phyloP scores from a whole-genome alignment of 1,140 invertebrate species.

The Grapholita molesta region DNA sequence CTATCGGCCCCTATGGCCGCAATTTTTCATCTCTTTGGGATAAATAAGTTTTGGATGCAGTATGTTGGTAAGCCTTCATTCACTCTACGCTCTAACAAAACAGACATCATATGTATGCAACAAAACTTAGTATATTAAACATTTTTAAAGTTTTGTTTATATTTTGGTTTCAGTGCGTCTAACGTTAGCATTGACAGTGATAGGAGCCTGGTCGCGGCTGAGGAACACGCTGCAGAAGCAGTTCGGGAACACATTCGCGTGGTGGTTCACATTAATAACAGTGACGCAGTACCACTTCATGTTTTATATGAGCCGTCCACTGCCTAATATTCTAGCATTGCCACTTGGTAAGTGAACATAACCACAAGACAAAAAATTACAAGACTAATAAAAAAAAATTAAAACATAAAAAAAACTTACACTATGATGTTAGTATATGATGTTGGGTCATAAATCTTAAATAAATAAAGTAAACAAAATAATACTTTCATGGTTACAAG shows the following conservation, averaged over 20 bases:
- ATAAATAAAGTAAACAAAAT: no score
- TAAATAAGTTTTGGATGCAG: slow-evolving; percentile 94
- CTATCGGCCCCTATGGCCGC: slow-evolving; percentile 88
- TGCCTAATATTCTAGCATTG: slow-evolving; percentile 98
- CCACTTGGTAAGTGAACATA: slow-evolving; percentile 90
- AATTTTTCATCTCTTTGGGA: slow-evolving; percentile 82
- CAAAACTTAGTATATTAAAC: no score
- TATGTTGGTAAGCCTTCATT: slow-evolving; percentile 88
- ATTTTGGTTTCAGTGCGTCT: slow-evolving; percentile 86
- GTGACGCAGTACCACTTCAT: slow-evolving; percentile 98
- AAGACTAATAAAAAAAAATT: no score
- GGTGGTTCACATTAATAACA: slow-evolving; percentile 92
- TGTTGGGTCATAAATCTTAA: no score
- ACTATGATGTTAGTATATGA: no score
- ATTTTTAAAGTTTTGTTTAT: neutral
- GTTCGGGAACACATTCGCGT: slow-evolving; percentile 88
- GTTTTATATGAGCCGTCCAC: slow-evolving; percentile 95
- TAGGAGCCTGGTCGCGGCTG: slow-evolving; percentile 86
- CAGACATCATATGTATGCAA: no score
- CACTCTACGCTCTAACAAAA: neutral
- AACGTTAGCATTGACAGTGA: slow-evolving; percentile 86
- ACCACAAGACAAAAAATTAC: no score
- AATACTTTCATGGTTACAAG: no score
- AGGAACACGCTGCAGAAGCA: slow-evolving; percentile 83
- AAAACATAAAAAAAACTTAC: no score